A percentile compares a stretch with the other conserved stretches of the same genome.
These are phyloP conservation scores for Grapholita molesta DNA, from an alignment of 1,140 invertebrate genomes.

Conservation along the genomic window DNA sequence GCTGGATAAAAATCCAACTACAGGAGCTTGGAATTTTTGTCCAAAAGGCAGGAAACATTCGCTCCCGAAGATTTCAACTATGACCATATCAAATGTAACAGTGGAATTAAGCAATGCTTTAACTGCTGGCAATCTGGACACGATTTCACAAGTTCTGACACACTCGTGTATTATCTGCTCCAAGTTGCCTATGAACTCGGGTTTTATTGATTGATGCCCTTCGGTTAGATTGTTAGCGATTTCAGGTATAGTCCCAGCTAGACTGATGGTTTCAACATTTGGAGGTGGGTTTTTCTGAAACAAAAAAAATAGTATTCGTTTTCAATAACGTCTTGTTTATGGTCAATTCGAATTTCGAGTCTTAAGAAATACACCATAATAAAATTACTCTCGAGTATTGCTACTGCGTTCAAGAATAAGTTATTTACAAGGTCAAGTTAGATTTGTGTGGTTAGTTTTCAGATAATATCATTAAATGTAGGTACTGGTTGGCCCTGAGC, in stretches of 20 bases:
- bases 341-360: no score
- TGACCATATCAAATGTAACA: conserved; percentile 81
- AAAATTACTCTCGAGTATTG: no score
- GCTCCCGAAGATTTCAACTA: conserved; percentile 84
- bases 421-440: no score
- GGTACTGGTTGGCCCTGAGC: no score
- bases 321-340: no score
- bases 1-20: conserved; percentile 79
- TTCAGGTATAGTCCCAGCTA: conserved; percentile 71
- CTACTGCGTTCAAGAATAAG: no score
- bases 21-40: conserved; percentile 78
- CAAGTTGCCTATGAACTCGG: conserved; percentile 61
- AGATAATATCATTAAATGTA: no score
- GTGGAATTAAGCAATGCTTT: conserved; percentile 58
- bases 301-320: conserved; percentile 20
- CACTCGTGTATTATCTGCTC: conserved; percentile 71
- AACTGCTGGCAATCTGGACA: conserved; percentile 58
- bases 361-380: no score
- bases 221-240: conserved; percentile 72
- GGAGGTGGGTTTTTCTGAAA: conserved; percentile 68
- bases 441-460: no score
- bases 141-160: conserved; percentile 62
- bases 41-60: conserved; percentile 80
- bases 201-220: conserved; percentile 57
- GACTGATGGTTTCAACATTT: conserved; percentile 67